These are phyloP conservation scores for Ptychadena robeensis DNA, from an alignment of 2,797 vertebrate genomes.

Conservation along the genomic window DNA sequence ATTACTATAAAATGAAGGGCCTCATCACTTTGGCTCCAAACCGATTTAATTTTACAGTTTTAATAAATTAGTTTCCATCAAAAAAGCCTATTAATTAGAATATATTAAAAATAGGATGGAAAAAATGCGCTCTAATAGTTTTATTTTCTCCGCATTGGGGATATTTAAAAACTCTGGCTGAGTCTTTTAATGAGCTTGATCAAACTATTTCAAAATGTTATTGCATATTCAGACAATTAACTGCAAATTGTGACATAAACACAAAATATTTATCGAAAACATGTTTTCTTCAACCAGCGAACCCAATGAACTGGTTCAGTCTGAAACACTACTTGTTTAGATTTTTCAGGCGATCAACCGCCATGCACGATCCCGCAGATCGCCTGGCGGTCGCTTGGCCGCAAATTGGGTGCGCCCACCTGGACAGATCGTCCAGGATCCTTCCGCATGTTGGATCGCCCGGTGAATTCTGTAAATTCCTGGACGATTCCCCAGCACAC, in stretches of 20 bases:
- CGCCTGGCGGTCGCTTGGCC: too few species aligned
- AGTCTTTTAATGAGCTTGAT: background rate
- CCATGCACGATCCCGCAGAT: too few species aligned
- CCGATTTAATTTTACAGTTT: slow-evolving; percentile 46
- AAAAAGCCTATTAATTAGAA: slow-evolving; percentile 49
- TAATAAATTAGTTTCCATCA: slow-evolving; percentile 53
- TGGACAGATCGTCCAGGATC: too few species aligned
- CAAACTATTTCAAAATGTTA: background rate
- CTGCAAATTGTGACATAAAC: background rate
- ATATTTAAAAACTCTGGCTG: slow-evolving; percentile 7
- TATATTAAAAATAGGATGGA: slow-evolving; percentile 10
- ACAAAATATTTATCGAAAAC: background rate
- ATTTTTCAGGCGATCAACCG: too few species aligned
- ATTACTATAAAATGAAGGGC: slow-evolving; percentile 55
- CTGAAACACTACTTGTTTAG: too few species aligned
- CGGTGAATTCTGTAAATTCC: too few species aligned
- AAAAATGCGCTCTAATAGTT: slow-evolving; percentile 37
- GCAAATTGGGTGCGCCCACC: too few species aligned
- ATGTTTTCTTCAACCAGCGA: too few species aligned
- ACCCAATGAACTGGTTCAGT: too few species aligned
- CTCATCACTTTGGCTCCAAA: slow-evolving; percentile 32
- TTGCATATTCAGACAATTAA: background rate
- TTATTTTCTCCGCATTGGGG: slow-evolving; percentile 3
- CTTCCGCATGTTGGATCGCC: too few species aligned
- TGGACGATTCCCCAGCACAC: too few species aligned